phyloP scores from a whole-genome alignment of 2,888 invertebrate genomes.

The Mylabris sibirica region DNA sequence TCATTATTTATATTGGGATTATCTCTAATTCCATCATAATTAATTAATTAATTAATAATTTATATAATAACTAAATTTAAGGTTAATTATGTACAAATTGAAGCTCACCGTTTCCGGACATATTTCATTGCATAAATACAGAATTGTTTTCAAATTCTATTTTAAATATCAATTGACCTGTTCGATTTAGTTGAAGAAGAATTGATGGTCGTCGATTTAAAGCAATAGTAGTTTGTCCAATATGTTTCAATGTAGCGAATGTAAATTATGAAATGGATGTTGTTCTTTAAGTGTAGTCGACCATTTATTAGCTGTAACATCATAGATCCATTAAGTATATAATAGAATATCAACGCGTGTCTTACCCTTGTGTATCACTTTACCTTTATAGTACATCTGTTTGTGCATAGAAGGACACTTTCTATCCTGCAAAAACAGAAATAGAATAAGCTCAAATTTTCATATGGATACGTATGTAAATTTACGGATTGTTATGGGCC shows the following conservation, averaged over 20 bases:
- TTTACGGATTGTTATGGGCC: not conserved
- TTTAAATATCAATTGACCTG: not conserved
- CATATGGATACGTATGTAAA: not conserved
- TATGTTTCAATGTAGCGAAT: conserved; percentile 52
- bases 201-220: conserved; percentile 20
- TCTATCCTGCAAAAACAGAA: conserved; percentile 64
- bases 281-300: conserved; percentile 58
- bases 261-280: conserved; percentile 49
- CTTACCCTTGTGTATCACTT: conserved; percentile 35
- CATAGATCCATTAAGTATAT: conserved; percentile 55
- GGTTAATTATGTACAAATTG: not conserved
- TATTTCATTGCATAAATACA: not conserved
- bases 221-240: conserved; percentile 15
- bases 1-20: not conserved
- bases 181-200: not conserved
- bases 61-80: not conserved
- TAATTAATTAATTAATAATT: not conserved
- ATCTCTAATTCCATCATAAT: not conserved
- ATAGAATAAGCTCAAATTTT: not conserved
- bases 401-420: conserved; percentile 90
- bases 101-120: not conserved
- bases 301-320: conserved; percentile 62
- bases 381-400: conserved; percentile 89
- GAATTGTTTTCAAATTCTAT: no score
- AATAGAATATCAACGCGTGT: conserved; percentile 36